Conservation (phyloP, 2,888 invertebrate genomes). For the Ectemnius continuus region DNA sequence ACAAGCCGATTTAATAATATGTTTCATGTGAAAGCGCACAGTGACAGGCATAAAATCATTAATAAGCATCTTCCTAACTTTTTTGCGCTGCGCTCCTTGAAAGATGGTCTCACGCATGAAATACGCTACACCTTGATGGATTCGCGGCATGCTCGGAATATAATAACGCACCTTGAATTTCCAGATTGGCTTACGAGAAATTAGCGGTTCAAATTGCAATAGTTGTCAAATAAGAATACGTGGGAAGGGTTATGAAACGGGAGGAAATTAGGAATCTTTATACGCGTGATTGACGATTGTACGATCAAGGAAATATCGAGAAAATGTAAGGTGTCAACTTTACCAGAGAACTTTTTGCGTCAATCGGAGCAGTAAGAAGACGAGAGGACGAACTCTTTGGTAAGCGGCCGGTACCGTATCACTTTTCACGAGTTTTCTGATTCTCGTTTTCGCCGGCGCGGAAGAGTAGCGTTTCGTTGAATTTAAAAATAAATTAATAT, state of each 20-base stretch:
- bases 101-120: background rate
- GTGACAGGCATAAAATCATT: background rate
- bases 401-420: background rate
- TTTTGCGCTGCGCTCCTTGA: too few species aligned
- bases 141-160: background rate
- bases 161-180: too few species aligned
- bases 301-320: background rate
- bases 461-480: background rate
- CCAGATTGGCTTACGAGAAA: too few species aligned
- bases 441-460: background rate
- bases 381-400: background rate
- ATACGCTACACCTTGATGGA: background rate
- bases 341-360: background rate
- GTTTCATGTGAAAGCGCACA: background rate
- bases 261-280: too few species aligned
- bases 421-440: background rate
- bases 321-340: background rate
- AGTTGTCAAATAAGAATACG: too few species aligned
- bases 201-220: too few species aligned
- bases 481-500: constrained; percentile 4
- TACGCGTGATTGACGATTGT: too few species aligned
- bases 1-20: background rate
- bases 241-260: too few species aligned
- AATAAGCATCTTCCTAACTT: too few species aligned
- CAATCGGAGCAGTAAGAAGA: background rate